A percentile compares a stretch with the other conserved stretches of the same genome.
Evolutionary conservation across 1,140 invertebrate genomes (phyloP).

Genomic region (Aethina tumida): DNA sequence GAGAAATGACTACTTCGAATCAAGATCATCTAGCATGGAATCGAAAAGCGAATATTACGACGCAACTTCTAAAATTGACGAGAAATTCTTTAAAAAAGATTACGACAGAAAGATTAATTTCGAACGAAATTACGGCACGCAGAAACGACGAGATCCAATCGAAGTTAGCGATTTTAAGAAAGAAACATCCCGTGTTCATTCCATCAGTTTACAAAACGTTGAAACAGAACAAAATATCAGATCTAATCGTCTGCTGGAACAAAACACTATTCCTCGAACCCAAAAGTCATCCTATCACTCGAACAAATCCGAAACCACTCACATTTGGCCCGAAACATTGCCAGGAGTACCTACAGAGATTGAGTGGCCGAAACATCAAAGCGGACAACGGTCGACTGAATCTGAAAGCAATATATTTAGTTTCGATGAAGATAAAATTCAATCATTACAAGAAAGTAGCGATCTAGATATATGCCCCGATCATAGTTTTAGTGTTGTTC

Average conservation of each 20-base stretch:
- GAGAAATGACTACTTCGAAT: slow-evolving; percentile 34
- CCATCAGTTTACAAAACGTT: slow-evolving; percentile 54
- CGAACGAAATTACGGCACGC: slow-evolving; percentile 46
- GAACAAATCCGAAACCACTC: slow-evolving; percentile 33
- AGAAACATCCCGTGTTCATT: slow-evolving; percentile 50
- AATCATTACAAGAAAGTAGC: slow-evolving; percentile 42
- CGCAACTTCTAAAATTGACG: slow-evolving; percentile 24
- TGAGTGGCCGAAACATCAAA: slow-evolving; percentile 17
- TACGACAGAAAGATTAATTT: slow-evolving; percentile 35
- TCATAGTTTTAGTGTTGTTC: slow-evolving; percentile 28
- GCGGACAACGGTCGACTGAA: slow-evolving; percentile 29
- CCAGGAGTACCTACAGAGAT: slow-evolving; percentile 43
- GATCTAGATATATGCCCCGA: slow-evolving; percentile 23
- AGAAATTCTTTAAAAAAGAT: slow-evolving; percentile 24
- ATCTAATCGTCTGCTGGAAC: slow-evolving; percentile 28
- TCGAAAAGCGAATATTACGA: slow-evolving; percentile 44
- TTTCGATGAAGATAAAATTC: slow-evolving; percentile 58
- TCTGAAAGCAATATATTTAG: slow-evolving; percentile 51
- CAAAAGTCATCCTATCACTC: slow-evolving; percentile 18
- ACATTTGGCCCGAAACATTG: slow-evolving; percentile 48
- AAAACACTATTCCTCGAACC: slow-evolving; percentile 28
- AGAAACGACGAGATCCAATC: slow-evolving; percentile 36
- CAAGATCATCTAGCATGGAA: slow-evolving; percentile 40
- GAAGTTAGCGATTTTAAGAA: slow-evolving; percentile 27
- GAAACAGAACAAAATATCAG: slow-evolving; percentile 51